Base-by-base conservation (phyloP, 1,140 invertebrate genomes). In the Anadara kagoshimensis region DNA sequence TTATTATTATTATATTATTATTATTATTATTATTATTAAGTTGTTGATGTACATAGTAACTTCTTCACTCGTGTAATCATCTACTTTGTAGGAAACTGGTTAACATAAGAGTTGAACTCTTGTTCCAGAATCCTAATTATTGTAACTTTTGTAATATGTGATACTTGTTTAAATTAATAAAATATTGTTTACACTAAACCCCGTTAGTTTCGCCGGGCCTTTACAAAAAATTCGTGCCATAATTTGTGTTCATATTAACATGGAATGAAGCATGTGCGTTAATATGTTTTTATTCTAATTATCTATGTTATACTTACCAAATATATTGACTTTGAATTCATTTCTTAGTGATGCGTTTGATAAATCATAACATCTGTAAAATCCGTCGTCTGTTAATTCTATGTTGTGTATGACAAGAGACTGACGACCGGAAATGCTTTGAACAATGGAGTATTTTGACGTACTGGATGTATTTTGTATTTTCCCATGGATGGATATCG, bases 281-380 rank as follows among this genome's bases (percentile, higher is more conserved):
- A 16, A 22, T 51, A n/a, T 8, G 0, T 51, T 20, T 51, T 1
- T 45, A 29, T 12, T 26, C n/a, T n/a, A n/a, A n/a, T n/a, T n/a
- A n/a, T 51, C 7, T 11, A 22, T 10, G 51, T 20, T 43, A 22
- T 5, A 73, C 69, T 69, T 77, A 81, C 79, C 79, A 8, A 81
- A 44, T 41, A 81, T 69, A 56, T 69, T 81, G 14, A 81, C 69
- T 24, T 74, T 72, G 16, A 78, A 74, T 12, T 41, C 49, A 10
- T 81, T 49, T 24, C 53, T 69, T 5, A 43, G 53, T 1, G 16
- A 14, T 5, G 43, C 5, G 44, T 76, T 61, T 12, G 63, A 57
- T 7, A 78, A 18, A 18, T 81, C 73, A 62, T 64, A 76, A 56
- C 79, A 81, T 29, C 53, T 53, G 20, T 76, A 81, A 11, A 44